Evolutionary conservation across 2,113 vertebrate genomes (phyloP).

Genomic region (Salvelinus namaycush): DNA sequence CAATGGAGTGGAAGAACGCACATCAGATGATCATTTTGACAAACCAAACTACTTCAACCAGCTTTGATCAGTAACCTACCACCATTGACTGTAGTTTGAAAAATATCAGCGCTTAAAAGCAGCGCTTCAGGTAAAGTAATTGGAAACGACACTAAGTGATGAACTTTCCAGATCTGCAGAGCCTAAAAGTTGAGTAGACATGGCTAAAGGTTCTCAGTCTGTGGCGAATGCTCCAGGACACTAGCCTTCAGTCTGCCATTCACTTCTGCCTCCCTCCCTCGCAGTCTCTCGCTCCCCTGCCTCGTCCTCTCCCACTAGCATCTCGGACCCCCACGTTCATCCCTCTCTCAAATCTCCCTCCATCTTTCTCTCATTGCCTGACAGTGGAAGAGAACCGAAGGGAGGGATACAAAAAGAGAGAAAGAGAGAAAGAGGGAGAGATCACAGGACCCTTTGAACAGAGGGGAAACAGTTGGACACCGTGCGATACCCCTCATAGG

Average conservation of each 20-base stretch:
- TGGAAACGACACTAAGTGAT: neutral
- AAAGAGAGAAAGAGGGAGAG: slow-evolving; percentile 13
- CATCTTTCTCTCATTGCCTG: neutral
- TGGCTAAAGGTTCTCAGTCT: slow-evolving; percentile 3
- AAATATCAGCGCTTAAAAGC: no score
- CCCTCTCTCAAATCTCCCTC: neutral
- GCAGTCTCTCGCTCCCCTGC: neutral
- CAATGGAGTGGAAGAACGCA: no score
- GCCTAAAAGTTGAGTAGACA: neutral
- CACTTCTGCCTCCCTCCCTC: neutral
- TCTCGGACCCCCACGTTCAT: slow-evolving; percentile 9
- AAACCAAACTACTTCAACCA: no score
- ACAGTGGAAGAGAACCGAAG: neutral
- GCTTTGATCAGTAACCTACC: no score
- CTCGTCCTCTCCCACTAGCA: neutral
- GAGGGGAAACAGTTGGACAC: slow-evolving; percentile 42
- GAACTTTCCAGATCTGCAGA: neutral
- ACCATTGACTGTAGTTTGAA: no score
- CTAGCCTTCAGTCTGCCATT: neutral
- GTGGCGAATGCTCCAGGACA: neutral
- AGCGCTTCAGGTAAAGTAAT: neutral
- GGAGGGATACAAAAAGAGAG: neutral
- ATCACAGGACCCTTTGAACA: slow-evolving; percentile 47
- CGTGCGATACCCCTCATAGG: slow-evolving; percentile 12
- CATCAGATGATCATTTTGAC: no score